A percentile compares a stretch with the other conserved stretches of the same genome.
Evolutionary conservation across 1,140 invertebrate genomes (phyloP).

Genomic region (Pantala flavescens): DNA sequence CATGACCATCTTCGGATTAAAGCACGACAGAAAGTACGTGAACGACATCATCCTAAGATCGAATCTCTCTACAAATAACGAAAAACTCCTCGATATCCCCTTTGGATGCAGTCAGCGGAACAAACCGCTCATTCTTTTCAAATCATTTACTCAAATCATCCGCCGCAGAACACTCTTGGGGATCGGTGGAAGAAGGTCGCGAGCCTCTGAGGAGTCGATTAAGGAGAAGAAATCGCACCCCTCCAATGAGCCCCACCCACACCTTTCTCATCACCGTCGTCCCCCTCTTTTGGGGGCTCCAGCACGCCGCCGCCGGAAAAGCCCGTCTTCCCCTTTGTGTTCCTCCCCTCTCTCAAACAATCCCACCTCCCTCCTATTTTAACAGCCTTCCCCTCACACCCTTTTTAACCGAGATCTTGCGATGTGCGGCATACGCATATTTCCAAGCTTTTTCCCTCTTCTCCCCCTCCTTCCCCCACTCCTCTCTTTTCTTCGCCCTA

Average conservation of each 20-base stretch:
- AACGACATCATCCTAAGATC: no score
- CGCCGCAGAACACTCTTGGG: no score
- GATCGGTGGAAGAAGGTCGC: no score
- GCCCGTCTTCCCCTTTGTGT: neutral
- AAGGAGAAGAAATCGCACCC: no score
- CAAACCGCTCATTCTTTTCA: no score
- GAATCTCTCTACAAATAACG: no score
- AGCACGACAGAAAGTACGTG: no score
- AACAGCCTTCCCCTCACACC: neutral
- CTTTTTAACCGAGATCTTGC: neutral
- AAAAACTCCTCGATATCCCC: no score
- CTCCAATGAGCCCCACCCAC: neutral
- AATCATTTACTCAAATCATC: no score
- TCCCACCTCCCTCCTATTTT: neutral
- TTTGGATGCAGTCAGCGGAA: no score
- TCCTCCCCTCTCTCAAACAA: neutral
- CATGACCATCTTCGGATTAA: no score
- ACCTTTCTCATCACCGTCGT: neutral
- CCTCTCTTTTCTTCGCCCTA: conserved; percentile 1
- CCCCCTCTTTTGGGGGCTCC: neutral
- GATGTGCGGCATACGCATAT: neutral
- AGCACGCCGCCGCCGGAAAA: conserved; percentile 1
- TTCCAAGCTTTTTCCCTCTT: neutral
- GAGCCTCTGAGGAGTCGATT: no score
- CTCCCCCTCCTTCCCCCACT: neutral